Conservation (phyloP, 1,140 invertebrate species). For the Achroia grisella region DNA sequence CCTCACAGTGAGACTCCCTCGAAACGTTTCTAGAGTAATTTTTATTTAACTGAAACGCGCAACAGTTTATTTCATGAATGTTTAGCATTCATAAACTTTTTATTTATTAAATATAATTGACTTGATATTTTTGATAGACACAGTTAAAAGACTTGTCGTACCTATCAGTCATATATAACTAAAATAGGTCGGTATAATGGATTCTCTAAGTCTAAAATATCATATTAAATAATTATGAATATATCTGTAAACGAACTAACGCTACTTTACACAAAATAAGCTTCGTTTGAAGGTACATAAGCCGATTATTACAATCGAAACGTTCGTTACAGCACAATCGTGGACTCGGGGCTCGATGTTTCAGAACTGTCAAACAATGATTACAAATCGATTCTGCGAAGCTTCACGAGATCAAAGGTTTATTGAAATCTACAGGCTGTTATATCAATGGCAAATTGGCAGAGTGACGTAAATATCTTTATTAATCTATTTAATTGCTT, state of each 20-base stretch:
- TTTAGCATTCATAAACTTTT: constrained; percentile 25
- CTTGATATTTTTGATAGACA: too few species aligned
- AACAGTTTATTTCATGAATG: constrained; percentile 60
- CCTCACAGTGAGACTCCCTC: constrained; percentile 55
- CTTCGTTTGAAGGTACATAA: constrained; percentile 6
- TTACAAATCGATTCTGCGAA: constrained; percentile 44
- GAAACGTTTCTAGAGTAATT: constrained; percentile 58
- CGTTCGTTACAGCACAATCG: constrained; percentile 28
- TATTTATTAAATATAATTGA: too few species aligned
- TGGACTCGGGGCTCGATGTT: constrained; percentile 21
- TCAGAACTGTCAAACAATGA: constrained; percentile 57
- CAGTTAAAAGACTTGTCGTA: too few species aligned
- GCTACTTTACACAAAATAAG: too few species aligned
- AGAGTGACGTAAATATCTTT: constrained; percentile 56
- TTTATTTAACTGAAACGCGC: constrained; percentile 62
- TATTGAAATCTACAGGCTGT: constrained; percentile 33
- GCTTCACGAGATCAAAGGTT: constrained; percentile 48
- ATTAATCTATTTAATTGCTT: constrained; percentile 68
- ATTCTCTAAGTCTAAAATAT: too few species aligned
- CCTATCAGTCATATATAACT: too few species aligned
- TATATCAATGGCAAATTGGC: constrained; percentile 46
- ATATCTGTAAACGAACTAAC: too few species aligned
- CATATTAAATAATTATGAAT: too few species aligned
- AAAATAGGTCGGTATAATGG: too few species aligned
- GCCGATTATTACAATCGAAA: constrained; percentile 21